Conservation (phyloP, 23 tunicate species). For the Halocynthia roretzi region DNA sequence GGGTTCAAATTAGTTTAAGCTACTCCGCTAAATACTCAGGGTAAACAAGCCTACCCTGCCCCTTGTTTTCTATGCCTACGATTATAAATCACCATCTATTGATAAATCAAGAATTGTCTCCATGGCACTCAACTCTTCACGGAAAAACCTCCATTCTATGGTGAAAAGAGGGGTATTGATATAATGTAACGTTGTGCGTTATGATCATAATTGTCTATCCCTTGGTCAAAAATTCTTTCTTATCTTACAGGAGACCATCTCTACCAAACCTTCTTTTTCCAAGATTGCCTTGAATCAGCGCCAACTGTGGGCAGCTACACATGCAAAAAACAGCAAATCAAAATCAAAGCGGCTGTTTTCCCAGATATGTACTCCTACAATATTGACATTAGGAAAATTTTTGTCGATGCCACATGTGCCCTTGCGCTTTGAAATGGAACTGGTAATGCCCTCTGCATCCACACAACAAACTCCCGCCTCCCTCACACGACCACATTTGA, state of each 20-base stretch:
- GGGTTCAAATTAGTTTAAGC: too few relatives aligned
- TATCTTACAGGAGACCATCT: constrained; percentile 39
- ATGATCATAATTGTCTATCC: too few relatives aligned
- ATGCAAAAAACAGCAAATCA: constrained; percentile 37
- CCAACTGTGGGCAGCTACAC: neutral
- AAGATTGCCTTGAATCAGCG: constrained; percentile 9
- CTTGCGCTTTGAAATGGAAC: too few relatives aligned
- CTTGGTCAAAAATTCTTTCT: neutral
- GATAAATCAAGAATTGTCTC: too few relatives aligned
- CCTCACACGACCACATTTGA: neutral
- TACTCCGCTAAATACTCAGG: too few relatives aligned
- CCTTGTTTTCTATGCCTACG: too few relatives aligned
- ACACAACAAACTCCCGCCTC: neutral
- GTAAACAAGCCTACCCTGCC: too few relatives aligned
- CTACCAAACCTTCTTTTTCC: constrained; percentile 49
- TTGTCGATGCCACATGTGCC: constrained; percentile 46
- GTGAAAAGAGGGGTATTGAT: too few relatives aligned
- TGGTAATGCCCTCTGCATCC: neutral
- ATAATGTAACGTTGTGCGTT: too few relatives aligned
- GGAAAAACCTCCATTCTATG: too few relatives aligned
- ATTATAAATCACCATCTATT: too few relatives aligned
- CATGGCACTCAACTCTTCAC: too few relatives aligned
- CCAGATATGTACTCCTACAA: constrained; percentile 27
- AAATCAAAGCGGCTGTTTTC: constrained; percentile 55
- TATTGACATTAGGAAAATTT: constrained; percentile 28